These are phyloP conservation scores for Cataglyphis hispanica DNA, from an alignment of 1,140 invertebrate genomes.

Conservation along the genomic window DNA sequence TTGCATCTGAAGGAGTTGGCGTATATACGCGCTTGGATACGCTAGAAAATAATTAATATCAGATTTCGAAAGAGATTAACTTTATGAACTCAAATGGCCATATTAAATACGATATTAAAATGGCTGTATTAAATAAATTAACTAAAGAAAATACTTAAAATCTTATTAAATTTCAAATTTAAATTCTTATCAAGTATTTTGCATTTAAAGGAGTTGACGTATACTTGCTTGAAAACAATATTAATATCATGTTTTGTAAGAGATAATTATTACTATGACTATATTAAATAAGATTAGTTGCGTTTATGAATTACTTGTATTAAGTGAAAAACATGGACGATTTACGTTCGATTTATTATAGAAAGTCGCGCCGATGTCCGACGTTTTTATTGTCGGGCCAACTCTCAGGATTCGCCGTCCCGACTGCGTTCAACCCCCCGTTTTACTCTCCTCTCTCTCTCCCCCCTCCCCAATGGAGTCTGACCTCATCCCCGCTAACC, in stretches of 20 bases:
- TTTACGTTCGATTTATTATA: conserved; percentile 44
- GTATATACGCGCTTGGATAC: too few species aligned
- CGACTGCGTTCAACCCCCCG: conserved; percentile 23
- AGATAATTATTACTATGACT: too few species aligned
- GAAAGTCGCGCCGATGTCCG: conserved; percentile 26
- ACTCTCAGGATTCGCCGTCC: conserved; percentile 35
- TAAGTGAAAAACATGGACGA: conserved; percentile 1
- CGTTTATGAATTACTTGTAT: conserved; percentile 16
- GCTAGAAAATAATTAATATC: not conserved
- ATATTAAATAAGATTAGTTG: not conserved
- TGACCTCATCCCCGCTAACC: conserved; percentile 47
- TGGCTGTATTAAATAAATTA: too few species aligned
- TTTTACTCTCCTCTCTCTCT: not conserved
- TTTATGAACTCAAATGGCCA: not conserved
- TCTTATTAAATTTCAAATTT: too few species aligned
- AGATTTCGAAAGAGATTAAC: not conserved
- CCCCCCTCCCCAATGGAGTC: not conserved
- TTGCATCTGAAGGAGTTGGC: too few species aligned
- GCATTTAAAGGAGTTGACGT: too few species aligned
- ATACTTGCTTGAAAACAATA: too few species aligned
- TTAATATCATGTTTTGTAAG: too few species aligned
- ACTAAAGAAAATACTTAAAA: too few species aligned
- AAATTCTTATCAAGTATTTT: too few species aligned
- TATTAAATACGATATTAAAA: not conserved
- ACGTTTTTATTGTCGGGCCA: conserved; percentile 47